Evolutionary conservation across 1,140 invertebrate species (phyloP).

Genomic region (Zaprionus ornatus): DNA sequence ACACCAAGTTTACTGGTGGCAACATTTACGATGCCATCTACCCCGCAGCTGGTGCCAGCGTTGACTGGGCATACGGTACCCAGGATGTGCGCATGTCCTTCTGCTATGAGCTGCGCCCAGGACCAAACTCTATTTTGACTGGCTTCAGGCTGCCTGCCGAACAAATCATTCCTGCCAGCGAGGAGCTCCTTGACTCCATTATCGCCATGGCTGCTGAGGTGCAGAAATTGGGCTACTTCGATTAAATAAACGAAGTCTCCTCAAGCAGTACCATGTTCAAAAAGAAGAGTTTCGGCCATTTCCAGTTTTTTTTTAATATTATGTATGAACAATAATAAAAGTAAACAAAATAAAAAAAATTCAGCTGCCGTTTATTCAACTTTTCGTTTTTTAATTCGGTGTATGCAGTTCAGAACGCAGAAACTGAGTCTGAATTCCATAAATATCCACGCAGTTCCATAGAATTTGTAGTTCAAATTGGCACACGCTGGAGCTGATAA

Average conservation of each 20-base stretch:
- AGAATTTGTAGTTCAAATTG: too few species aligned
- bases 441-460: too few species aligned
- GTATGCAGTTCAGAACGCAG: too few species aligned
- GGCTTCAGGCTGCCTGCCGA: conserved; percentile 91
- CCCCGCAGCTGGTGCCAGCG: conserved; percentile 85
- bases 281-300: neutral
- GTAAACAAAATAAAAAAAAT: too few species aligned
- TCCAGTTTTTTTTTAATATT: neutral
- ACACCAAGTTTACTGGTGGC: conserved; percentile 84
- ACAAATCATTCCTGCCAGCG: conserved; percentile 89
- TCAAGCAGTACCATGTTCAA: neutral
- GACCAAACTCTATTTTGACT: conserved; percentile 84
- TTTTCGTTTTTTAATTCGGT: too few species aligned
- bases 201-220: conserved; percentile 86
- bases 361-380: too few species aligned
- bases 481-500: neutral
- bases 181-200: conserved; percentile 89
- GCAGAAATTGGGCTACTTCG: conserved; percentile 73
- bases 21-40: conserved; percentile 85
- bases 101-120: conserved; percentile 88
- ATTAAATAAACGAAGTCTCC: conserved; percentile 40
- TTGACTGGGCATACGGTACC: conserved; percentile 90
- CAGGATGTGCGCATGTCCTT: conserved; percentile 88
- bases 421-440: too few species aligned
- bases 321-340: neutral